Conservation (phyloP, 2,113 vertebrate species). For the Micromys minutus region DNA sequence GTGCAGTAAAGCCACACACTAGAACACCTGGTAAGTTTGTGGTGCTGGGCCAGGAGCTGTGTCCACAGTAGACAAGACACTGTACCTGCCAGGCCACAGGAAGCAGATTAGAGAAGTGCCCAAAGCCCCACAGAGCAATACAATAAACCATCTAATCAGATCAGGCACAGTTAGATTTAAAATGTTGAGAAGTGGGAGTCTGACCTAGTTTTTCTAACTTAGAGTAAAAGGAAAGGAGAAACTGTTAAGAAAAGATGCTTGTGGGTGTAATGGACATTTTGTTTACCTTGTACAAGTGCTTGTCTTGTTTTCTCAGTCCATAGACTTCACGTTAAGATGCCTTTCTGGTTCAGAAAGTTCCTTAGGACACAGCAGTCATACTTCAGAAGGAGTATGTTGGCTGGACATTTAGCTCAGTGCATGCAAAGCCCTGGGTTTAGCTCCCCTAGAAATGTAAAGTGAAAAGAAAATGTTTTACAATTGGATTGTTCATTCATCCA, state of each 20-base stretch:
- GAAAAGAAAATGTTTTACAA: not conserved
- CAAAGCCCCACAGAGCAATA: not conserved
- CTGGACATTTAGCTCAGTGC: not conserved
- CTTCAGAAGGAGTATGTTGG: not conserved
- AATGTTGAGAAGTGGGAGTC: not conserved
- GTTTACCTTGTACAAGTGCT: not conserved
- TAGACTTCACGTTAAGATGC: not conserved
- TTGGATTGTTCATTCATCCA: not conserved
- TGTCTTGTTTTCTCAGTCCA: slow-evolving; percentile 14
- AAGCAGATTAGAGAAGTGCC: not conserved
- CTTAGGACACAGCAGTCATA: not conserved
- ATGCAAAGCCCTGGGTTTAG: not conserved
- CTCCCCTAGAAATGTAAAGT: no score
- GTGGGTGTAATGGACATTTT: not conserved
- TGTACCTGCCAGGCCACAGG: not conserved
- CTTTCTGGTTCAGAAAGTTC: not conserved
- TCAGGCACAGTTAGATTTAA: not conserved
- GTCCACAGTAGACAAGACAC: not conserved
- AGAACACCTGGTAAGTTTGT: slow-evolving; percentile 3
- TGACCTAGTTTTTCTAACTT: slow-evolving; percentile 14
- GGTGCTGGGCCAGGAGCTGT: not conserved
- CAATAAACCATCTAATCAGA: not conserved
- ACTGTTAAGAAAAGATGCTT: not conserved
- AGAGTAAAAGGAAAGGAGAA: not conserved
- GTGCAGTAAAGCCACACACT: not conserved